phyloP scores from a whole-genome alignment of 2,888 invertebrate genomes.

The Yponomeuta evonymella region DNA sequence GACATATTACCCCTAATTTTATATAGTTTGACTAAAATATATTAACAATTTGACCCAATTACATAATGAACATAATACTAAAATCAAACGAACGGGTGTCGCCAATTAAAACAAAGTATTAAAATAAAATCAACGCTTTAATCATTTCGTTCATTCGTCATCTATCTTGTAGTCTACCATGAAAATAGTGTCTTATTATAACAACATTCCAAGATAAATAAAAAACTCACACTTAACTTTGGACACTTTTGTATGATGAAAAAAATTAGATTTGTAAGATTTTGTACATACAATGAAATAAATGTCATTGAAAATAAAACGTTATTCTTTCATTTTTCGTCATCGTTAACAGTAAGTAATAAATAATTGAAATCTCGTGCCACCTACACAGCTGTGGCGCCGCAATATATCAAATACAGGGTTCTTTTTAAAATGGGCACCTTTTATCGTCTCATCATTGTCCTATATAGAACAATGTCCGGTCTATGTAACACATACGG shows the following conservation, averaged over 20 bases:
- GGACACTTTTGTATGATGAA: constrained; percentile 73
- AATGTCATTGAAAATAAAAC: constrained; percentile 68
- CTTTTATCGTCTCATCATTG: no score
- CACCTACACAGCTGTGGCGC: background rate
- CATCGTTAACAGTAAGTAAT: background rate
- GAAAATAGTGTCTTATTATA: constrained; percentile 68
- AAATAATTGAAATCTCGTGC: background rate
- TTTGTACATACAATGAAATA: constrained; percentile 76
- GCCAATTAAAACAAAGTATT: constrained; percentile 33
- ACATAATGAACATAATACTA: constrained; percentile 26
- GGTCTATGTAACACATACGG: no score
- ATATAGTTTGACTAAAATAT: constrained; percentile 9
- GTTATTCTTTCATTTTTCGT: constrained; percentile 34
- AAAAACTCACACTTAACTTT: constrained; percentile 66
- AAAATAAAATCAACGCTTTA: constrained; percentile 45
- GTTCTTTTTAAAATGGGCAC: no score
- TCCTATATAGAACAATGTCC: no score
- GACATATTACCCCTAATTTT: background rate
- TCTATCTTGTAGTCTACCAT: constrained; percentile 58
- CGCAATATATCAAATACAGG: no score
- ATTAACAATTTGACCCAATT: constrained; percentile 22
- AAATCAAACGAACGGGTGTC: constrained; percentile 30
- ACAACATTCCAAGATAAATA: constrained; percentile 70
- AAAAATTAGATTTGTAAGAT: constrained; percentile 68
- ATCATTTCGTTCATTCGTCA: constrained; percentile 30